Conservation (phyloP, 2,113 vertebrate genomes). For the Ptychochromis oligacanthus region DNA sequence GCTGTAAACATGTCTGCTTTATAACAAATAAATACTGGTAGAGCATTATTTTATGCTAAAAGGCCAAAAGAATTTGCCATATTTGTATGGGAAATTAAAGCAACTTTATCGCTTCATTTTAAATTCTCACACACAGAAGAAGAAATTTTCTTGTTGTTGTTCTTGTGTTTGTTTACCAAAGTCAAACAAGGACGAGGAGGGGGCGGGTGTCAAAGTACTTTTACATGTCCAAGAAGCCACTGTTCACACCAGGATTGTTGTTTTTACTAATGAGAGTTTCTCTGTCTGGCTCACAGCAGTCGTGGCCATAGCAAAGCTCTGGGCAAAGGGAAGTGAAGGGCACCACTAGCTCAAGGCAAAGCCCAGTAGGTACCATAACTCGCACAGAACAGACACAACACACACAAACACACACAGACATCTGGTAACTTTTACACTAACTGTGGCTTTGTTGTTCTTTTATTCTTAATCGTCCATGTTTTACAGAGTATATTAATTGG, state of each 20-base stretch:
- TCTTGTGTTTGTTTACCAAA: not conserved
- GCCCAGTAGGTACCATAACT: slow-evolving; percentile 59
- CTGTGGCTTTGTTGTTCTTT: slow-evolving; percentile 18
- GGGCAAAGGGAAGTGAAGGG: slow-evolving; percentile 79
- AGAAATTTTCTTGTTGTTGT: not conserved
- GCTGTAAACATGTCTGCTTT: not conserved
- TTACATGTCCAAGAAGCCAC: slow-evolving; percentile 28
- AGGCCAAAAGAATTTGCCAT: no score
- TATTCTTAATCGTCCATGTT: slow-evolving; percentile 17
- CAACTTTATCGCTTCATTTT: not conserved
- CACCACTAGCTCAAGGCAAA: slow-evolving; percentile 69
- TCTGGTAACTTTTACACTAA: not conserved
- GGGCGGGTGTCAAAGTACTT: slow-evolving; percentile 30
- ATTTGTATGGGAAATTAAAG: not conserved
- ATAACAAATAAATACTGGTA: not conserved
- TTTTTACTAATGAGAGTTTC: slow-evolving; percentile 32
- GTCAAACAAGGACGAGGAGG: slow-evolving; percentile 11
- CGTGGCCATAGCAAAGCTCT: slow-evolving; percentile 50
- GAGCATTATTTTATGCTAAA: not conserved
- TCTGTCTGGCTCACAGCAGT: slow-evolving; percentile 45
- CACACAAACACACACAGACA: slow-evolving; percentile 13
- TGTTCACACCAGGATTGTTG: slow-evolving; percentile 55
- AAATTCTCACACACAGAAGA: not conserved
- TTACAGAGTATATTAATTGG: not conserved
- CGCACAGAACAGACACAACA: slow-evolving; percentile 12